Percentiles rank a stretch among this genome's conserved stretches.
Evolutionary conservation across 1,140 invertebrate species (phyloP).

Genomic region (Trachymyrmex septentrionalis): DNA sequence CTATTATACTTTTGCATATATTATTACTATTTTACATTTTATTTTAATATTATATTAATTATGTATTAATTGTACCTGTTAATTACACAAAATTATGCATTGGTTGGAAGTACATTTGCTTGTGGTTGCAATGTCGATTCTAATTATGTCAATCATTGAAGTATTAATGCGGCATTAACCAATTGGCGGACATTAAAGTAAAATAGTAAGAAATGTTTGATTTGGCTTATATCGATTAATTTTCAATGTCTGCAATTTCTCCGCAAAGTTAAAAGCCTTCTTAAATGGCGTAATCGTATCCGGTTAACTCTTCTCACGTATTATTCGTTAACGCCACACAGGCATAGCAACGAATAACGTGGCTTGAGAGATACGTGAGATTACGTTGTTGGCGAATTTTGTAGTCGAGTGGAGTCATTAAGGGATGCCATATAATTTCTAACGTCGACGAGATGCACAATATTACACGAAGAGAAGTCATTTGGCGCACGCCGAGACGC

Average conservation of each 20-base stretch:
- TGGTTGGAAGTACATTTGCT: background rate
- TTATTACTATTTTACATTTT: background rate
- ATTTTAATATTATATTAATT: background rate
- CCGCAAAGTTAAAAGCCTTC: constrained; percentile 9
- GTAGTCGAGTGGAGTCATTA: constrained; percentile 48
- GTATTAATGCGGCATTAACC: background rate
- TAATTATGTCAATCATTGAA: background rate
- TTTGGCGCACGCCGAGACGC: constrained; percentile 29
- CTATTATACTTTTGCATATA: background rate
- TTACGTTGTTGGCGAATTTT: constrained; percentile 47
- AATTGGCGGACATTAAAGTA: background rate
- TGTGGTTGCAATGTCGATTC: background rate
- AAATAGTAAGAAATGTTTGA: constrained; percentile 11
- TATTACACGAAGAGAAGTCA: constrained; percentile 52
- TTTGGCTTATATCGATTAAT: background rate
- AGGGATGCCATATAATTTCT: constrained; percentile 43
- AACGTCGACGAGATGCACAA: constrained; percentile 54
- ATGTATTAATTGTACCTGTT: background rate
- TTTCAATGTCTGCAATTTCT: constrained; percentile 34
- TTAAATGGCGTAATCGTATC: background rate
- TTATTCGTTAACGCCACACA: constrained; percentile 20
- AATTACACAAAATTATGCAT: background rate
- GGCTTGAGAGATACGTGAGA: constrained; percentile 5
- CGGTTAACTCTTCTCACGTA: constrained; percentile 32
- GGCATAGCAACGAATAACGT: background rate